These are phyloP conservation scores for Aurelia aurita DNA, from an alignment of 30 jellyfish, hydroid and myxozoan genomes.

Conservation along the genomic window DNA sequence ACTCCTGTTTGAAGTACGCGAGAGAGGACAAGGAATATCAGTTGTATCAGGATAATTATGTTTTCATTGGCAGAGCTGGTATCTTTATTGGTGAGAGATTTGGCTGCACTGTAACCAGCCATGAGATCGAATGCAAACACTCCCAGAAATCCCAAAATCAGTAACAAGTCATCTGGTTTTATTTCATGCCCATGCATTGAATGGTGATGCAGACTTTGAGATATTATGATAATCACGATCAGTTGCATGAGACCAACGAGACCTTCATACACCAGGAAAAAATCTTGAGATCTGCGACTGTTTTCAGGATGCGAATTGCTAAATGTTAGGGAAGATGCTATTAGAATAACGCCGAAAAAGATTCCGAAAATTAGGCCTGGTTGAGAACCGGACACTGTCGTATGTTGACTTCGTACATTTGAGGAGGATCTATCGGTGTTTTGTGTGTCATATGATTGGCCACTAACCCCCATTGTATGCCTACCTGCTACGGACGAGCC, in stretches of 20 bases:
- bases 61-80: background rate
- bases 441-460: background rate
- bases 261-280: constrained; percentile 25
- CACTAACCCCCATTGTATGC: background rate
- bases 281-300: constrained; percentile 30
- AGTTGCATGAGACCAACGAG: constrained; percentile 28
- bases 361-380: constrained; percentile 49
- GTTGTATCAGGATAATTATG: constrained; percentile 5
- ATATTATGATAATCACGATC: background rate
- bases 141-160: constrained; percentile 20
- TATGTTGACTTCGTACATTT: background rate
- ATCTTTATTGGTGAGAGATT: background rate
- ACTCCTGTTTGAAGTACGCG: constrained; percentile 2
- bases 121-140: constrained; percentile 18
- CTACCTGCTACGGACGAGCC: too few relatives aligned
- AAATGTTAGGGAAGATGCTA: constrained; percentile 26
- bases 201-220: constrained; percentile 8
- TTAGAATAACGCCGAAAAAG: constrained; percentile 15
- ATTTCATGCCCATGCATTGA: background rate
- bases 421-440: too few relatives aligned
- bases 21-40: constrained; percentile 4
- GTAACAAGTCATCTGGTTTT: constrained; percentile 4
- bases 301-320: background rate
- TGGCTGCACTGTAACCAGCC: constrained; percentile 5
- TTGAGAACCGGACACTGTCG: constrained; percentile 4